Evolutionary conservation across 2,113 vertebrate species (phyloP).

Genomic region (Serinus canaria): DNA sequence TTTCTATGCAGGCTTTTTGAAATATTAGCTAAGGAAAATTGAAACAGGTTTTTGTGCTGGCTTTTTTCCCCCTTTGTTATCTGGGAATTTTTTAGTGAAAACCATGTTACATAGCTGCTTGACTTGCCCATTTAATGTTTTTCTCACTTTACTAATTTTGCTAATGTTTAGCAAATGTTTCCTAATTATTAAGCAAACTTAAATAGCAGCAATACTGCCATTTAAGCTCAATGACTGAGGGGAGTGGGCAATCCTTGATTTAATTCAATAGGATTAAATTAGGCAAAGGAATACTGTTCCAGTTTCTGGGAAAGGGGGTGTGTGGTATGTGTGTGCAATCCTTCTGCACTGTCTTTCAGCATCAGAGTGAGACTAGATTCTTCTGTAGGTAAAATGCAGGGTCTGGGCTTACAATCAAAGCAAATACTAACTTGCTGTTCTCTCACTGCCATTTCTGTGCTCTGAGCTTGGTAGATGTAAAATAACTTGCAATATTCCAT

Average conservation of each 20-base stretch:
- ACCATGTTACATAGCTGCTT: neutral
- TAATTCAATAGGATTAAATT: neutral
- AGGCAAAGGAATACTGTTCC: neutral
- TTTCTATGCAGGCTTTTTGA: neutral
- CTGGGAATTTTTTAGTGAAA: neutral
- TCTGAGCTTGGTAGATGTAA: neutral
- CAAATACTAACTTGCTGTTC: neutral
- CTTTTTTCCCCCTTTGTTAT: neutral
- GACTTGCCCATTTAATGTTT: neutral
- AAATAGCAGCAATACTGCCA: neutral
- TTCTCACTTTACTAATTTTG: neutral
- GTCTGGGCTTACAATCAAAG: neutral
- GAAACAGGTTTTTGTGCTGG: neutral
- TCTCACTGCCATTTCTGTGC: neutral
- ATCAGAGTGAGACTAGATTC: neutral
- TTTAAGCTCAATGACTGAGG: neutral
- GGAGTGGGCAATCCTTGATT: neutral
- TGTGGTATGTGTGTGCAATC: neutral
- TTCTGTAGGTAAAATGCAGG: neutral
- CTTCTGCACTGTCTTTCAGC: neutral
- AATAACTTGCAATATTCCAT: neutral
- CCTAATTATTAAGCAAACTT: neutral
- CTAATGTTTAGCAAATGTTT: neutral
- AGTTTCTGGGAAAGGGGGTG: rapidly evolving
- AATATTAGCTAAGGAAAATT: neutral